phyloP scores from a whole-genome alignment of 1,140 invertebrate species.

The Panagrolaimus sp. region DNA sequence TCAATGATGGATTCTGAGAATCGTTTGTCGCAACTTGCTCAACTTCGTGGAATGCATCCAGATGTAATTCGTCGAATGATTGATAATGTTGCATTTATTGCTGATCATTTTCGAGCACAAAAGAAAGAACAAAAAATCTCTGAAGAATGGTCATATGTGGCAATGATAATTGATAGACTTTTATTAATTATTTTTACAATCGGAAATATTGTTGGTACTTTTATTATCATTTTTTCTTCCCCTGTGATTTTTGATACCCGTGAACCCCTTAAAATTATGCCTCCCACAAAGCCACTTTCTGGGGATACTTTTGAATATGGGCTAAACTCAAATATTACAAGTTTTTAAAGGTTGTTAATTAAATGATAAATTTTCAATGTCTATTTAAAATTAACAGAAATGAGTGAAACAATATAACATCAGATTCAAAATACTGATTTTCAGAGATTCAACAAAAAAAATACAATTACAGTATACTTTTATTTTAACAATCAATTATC shows the following conservation, averaged over 20 bases:
- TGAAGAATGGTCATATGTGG: conserved; percentile 94
- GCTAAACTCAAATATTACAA: not conserved
- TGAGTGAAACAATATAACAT: too few species aligned
- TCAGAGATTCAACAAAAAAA: too few species aligned
- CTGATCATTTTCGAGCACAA: conserved; percentile 52
- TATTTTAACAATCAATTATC: too few species aligned
- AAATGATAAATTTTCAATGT: too few species aligned
- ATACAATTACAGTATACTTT: too few species aligned
- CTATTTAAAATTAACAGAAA: too few species aligned
- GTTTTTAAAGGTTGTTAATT: too few species aligned
- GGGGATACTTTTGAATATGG: conserved; percentile 51
- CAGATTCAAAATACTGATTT: too few species aligned
- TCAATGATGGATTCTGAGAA: conserved; percentile 40
- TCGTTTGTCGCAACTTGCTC: conserved; percentile 54
- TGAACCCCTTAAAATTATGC: conserved; percentile 65
- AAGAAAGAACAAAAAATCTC: conserved; percentile 57
- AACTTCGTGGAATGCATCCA: conserved; percentile 55
- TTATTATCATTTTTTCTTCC: conserved; percentile 81
- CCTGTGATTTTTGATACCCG: conserved; percentile 88
- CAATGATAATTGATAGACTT: conserved; percentile 94
- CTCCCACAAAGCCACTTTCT: conserved; percentile 51
- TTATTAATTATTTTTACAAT: conserved; percentile 94
- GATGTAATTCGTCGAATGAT: conserved; percentile 57
- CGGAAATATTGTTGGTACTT: conserved; percentile 75
- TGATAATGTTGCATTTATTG: conserved; percentile 57